These are phyloP conservation scores for Montipora capitata DNA, from an alignment of 92 coral and sea anemone species.

Conservation along the genomic window DNA sequence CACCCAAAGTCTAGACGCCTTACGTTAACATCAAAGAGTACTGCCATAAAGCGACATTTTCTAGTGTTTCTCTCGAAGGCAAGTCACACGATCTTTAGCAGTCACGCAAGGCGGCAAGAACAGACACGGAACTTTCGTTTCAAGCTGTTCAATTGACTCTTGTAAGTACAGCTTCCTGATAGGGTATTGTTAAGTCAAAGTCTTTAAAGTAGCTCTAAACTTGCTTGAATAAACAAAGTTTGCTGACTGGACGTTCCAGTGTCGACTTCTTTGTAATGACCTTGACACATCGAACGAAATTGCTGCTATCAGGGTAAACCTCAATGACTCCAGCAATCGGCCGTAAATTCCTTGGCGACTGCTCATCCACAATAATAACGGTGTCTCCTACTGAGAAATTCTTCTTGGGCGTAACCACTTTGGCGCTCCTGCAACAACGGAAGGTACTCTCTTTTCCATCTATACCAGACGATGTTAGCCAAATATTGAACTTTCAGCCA, in stretches of 20 bases:
- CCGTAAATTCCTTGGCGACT: constrained; percentile 34
- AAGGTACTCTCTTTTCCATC: constrained; percentile 48
- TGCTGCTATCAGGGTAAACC: constrained; percentile 25
- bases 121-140: neutral
- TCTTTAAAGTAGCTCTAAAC: neutral
- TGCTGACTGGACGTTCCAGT: constrained; percentile 23
- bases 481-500: constrained; percentile 25
- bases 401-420: neutral
- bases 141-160: constrained; percentile 2
- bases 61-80: no score
- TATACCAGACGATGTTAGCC: constrained; percentile 31
- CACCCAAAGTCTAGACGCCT: neutral
- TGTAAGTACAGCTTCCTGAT: neutral
- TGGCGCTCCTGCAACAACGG: constrained; percentile 27
- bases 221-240: constrained; percentile 16
- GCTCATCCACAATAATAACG: constrained; percentile 29
- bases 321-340: constrained; percentile 25
- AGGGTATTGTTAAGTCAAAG: neutral
- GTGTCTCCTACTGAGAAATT: constrained; percentile 45
- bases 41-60: no score
- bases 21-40: neutral
- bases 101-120: no score
- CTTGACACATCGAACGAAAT: constrained; percentile 16
- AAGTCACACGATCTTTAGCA: no score
- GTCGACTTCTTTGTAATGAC: constrained; percentile 4